Evolutionary conservation across 2,113 vertebrate species (phyloP), one percentile per base, ranked within the genome.

Genomic region (Clinocottus analis): DNA sequence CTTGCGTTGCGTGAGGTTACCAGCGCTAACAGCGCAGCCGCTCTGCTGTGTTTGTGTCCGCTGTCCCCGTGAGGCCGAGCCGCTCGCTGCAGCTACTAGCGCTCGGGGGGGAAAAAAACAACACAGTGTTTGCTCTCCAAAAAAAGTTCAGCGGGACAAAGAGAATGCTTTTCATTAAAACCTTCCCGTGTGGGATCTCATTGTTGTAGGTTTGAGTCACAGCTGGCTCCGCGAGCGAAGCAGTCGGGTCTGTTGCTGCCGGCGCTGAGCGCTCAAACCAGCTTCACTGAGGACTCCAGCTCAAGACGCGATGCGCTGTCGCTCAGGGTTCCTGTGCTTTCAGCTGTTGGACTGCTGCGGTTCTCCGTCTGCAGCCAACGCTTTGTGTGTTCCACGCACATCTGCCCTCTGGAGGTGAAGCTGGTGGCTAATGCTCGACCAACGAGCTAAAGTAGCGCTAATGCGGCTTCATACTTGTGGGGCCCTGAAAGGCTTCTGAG

Each of bases 281-380:
- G 14, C 82, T 87, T 61, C 66, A 77, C 60, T 41, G 25, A 43
- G 27, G 64, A 67, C 43, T 72, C 23, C 23, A 17, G 41, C 29
- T 47, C 53, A 63, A 29, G 49, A 45, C 45, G 33, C 59, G 79
- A 84, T 73, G 67, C 49, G 62, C 47, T 68, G 61, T 79, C 75
- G 23, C 51, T 27, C n/a, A n/a, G n/a, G n/a, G 65, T 89, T 87
- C 86, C 75, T 72, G 47, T 77, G 56, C 74, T 79, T 79, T 87
- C 27, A 73, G 79, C 80, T 80, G 87, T 86, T 85, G 23, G 58
- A 69, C 63, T 71, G 73, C 61, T 75, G 83, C 19, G 66, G 73
- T 80, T 80, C 37, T 60, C 80, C 55, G 13, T 73, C 68, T 69
- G 1, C 53, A 79, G 83, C 74, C 83, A 84, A 58, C 37, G 72